Evolutionary conservation across 2,113 vertebrate species (phyloP), one percentile per base, ranked within the genome.

Genomic region (Tauraco erythrolophus): DNA sequence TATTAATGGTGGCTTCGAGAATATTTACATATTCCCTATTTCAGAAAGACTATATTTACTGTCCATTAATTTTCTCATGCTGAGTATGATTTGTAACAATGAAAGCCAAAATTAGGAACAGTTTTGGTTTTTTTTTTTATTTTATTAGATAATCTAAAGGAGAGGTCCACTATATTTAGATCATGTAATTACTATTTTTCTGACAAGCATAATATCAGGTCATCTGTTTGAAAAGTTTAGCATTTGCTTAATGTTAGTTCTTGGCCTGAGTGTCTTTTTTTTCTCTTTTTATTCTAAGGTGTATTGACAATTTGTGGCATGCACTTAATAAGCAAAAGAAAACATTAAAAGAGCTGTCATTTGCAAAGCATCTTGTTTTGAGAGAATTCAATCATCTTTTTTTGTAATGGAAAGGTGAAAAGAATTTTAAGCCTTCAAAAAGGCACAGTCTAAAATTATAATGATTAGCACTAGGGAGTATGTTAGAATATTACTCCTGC

Each of bases 371-470:
- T 62, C 31, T 83, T 88, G 30, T 60, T 94, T 82, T 81, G 60
- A 81, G 56, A 93, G 31, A 75, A 86, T 84, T 82, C 33, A 94
- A 53, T 86, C 21, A 74, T 65, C 65, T 72, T 84, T 78, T 77
- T 91, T 53, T 77, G 71, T 90, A 92, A 61, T 30, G 7, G 28
- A 93, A 92, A 95, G 71, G 84, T 87, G 82, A 95, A 87, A 19
- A 78, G n/a, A 69, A 93, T 83, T 89, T 85, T 68, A 89, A 95
- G 53, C 33, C n/a, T 95, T 76, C 60, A 87, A 71, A 92, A 85
- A 74, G 18, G 6, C 65, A 51, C 41, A 64, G 58, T 51, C 19
- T 91, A 77, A 97, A 91, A 93, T 89, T 89, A 54, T 46, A 68
- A 50, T 41, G 35, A 51, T 71, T 92, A 88, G 39, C 28, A 22